Base-by-base conservation (phyloP, 2,113 vertebrate species). In the Trogon melanurus region DNA sequence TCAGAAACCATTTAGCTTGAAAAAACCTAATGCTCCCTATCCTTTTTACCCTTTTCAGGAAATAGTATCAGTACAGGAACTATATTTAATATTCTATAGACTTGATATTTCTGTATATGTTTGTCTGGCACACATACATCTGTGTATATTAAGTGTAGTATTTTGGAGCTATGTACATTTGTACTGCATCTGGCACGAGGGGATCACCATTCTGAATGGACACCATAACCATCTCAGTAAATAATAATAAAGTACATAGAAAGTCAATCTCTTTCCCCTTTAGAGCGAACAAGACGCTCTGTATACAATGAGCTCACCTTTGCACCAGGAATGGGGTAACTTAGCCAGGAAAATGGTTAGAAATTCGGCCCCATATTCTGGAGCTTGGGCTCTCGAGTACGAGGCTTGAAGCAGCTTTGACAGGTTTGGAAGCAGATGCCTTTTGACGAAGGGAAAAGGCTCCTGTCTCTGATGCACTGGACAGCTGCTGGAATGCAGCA, bases 341-440 rank as follows among this genome's bases (percentile, higher is more conserved):
- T 80, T 1, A 4, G 9, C 23, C 48, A 32, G 36, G 6, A 29
- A 56, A 58, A 60, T 19, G 19, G 12, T 17, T 13, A 0, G 3
- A 51, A 88, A 53, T 9, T 27, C 14, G 0, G 2, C 3, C 44
- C 34, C 11, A 1, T 6, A 9, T 57, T 51, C 34, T 36, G 54
- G 7, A 5, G 1, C 4, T n/a, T 34, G 38, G 57, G 26, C 17
- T 14, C 20, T 34, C 8, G 36, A 56, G 4, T 18, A 12, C 8
- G 47, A 29, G 11, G 7, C 17, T 64, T 11, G 53, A 30, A 57
- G 64, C 8, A 58, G 25, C 29, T 85, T 72, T 12, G 54, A 27
- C 41, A 11, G 2, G 7, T 88, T 53, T 67, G 69, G 71, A 36
- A 64, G 25, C 6, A 45, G 51, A 29, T 34, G 29, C 4, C 14